Conservation (phyloP, 2,797 vertebrate genomes). For the Euphonia xanthogaster region DNA sequence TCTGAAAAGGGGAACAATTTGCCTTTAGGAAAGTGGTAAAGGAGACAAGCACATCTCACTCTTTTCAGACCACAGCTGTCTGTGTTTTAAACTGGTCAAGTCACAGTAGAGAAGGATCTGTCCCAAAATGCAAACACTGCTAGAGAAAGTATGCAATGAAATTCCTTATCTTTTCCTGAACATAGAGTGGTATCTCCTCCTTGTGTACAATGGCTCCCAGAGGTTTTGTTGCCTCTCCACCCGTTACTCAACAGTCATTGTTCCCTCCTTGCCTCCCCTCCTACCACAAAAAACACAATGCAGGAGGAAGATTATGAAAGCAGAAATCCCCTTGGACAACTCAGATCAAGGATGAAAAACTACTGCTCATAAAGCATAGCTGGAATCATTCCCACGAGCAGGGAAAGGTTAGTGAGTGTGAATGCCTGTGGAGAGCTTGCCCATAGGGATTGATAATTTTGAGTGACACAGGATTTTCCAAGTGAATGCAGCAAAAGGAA, state of each 20-base stretch:
- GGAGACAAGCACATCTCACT: rapidly evolving
- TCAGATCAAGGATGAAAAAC: not conserved
- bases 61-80: not conserved
- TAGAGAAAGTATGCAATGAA: not conserved
- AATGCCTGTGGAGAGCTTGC: not conserved
- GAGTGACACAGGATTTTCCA: not conserved
- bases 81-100: not conserved
- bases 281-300: not conserved
- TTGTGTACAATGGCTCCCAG: not conserved
- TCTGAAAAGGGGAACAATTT: not conserved
- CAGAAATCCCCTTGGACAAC: not conserved
- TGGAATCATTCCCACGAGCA: not conserved
- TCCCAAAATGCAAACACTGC: not conserved
- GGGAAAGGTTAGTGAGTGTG: not conserved
- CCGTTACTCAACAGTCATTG: not conserved
- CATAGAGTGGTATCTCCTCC: not conserved
- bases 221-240: not conserved
- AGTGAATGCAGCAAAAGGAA: not conserved
- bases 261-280: not conserved
- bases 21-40: not conserved
- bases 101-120: not conserved
- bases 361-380: not conserved
- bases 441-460: not conserved
- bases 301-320: not conserved
- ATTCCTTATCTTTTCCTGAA: not conserved